These are phyloP conservation scores for Panurus biarmicus DNA, from an alignment of 2,113 vertebrate genomes.

Conservation along the genomic window DNA sequence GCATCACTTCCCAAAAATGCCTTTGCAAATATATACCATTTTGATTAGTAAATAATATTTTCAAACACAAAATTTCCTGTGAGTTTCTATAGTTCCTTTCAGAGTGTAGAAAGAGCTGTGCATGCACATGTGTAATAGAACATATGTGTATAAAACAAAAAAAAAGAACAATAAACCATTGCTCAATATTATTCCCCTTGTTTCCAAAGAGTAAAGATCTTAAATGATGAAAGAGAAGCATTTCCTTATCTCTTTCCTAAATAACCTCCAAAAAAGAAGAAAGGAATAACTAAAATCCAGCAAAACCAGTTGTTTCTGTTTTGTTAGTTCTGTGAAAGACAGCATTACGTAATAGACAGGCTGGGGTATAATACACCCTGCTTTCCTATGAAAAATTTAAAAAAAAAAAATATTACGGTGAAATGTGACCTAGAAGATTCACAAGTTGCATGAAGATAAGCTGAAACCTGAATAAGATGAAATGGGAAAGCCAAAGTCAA, in stretches of 20 bases:
- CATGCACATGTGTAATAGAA: not conserved
- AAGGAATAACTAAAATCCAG: not conserved
- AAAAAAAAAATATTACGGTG: not conserved
- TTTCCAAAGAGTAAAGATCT: not conserved
- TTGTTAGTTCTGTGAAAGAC: not conserved
- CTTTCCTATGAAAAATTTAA: not conserved
- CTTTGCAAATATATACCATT: not conserved
- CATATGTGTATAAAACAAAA: not conserved
- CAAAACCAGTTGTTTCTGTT: not conserved
- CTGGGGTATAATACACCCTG: not conserved
- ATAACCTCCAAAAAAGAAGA: not conserved
- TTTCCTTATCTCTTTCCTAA: not conserved
- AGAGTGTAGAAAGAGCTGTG: not conserved
- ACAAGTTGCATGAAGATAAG: not conserved
- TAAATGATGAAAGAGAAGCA: not conserved
- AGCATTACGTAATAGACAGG: not conserved
- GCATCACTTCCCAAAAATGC: rapidly evolving
- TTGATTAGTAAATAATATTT: not conserved
- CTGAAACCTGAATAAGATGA: not conserved
- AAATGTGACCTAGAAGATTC: not conserved
- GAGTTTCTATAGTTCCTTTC: not conserved
- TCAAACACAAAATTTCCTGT: not conserved
- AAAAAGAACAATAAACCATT: not conserved
- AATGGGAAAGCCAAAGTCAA: not conserved
- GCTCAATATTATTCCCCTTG: not conserved